Conservation (phyloP, 2,797 vertebrate genomes). For the Amblyraja radiata region DNA sequence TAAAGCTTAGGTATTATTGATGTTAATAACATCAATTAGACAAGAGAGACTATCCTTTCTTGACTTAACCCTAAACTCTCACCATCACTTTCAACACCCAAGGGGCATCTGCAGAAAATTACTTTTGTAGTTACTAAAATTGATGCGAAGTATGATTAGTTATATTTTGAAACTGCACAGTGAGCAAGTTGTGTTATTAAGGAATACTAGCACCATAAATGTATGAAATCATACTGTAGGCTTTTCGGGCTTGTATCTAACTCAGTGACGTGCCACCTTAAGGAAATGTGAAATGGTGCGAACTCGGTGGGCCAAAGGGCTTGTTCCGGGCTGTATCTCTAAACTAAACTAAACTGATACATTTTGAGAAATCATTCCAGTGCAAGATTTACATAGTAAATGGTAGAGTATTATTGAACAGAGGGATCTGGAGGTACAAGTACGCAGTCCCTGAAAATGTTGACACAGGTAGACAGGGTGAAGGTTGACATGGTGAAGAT, state of each 20-base stretch:
- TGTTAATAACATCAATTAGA: background rate
- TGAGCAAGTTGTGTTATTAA: background rate
- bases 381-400: too few relatives aligned
- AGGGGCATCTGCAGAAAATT: background rate
- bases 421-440: too few relatives aligned
- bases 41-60: background rate
- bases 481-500: too few relatives aligned
- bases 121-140: background rate
- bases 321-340: too few relatives aligned
- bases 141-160: background rate
- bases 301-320: too few relatives aligned
- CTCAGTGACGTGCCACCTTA: background rate
- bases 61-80: background rate
- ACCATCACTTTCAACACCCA: background rate
- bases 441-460: too few relatives aligned
- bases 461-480: too few relatives aligned
- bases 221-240: background rate
- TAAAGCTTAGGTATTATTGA: background rate
- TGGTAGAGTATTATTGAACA: too few relatives aligned
- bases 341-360: too few relatives aligned
- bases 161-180: background rate
- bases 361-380: too few relatives aligned
- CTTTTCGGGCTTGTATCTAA: background rate
- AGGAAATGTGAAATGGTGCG: too few relatives aligned
- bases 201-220: background rate